phyloP scores from a whole-genome alignment of 2,113 vertebrate species.

The Podarcis cretensis region DNA sequence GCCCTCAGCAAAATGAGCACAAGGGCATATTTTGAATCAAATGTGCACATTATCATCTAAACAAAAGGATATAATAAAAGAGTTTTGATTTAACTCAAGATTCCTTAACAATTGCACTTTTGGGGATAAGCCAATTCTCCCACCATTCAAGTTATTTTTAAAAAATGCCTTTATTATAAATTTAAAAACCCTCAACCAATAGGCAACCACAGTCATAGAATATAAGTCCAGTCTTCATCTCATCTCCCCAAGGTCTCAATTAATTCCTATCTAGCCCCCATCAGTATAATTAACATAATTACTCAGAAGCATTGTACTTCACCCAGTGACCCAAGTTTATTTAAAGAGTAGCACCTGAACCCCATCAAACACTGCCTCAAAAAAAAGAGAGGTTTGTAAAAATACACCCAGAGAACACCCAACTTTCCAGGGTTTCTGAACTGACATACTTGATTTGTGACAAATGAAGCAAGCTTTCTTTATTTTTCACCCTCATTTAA shows the following conservation, averaged over 20 bases:
- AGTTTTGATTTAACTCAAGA: neutral
- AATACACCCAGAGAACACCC: conserved; percentile 31
- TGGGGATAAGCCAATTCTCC: neutral
- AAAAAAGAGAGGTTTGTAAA: neutral
- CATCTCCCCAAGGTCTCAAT: conserved; percentile 48
- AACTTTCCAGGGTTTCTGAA: conserved; percentile 1
- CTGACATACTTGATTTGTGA: conserved; percentile 13
- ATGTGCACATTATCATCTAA: too few species aligned
- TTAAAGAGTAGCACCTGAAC: conserved; percentile 44
- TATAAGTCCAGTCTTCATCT: conserved; percentile 6
- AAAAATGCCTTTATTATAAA: conserved; percentile 5
- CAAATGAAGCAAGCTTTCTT: conserved; percentile 3
- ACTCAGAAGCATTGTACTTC: conserved; percentile 38
- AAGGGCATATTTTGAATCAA: too few species aligned
- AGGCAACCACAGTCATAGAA: conserved; percentile 19
- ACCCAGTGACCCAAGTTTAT: conserved; percentile 52
- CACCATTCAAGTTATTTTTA: neutral
- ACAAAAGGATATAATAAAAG: neutral
- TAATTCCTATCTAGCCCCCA: conserved; percentile 51
- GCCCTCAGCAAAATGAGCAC: too few species aligned
- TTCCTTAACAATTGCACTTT: neutral
- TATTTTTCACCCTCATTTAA: conserved; percentile 35
- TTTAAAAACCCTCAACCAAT: conserved; percentile 28
- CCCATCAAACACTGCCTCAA: conserved; percentile 12
- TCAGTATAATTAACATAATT: conserved; percentile 51